A percentile compares a stretch with the other conserved stretches of the same genome.
These are phyloP conservation scores for Aphelinus atriplicis DNA, from an alignment of 1,140 invertebrate genomes.

Conservation along the genomic window DNA sequence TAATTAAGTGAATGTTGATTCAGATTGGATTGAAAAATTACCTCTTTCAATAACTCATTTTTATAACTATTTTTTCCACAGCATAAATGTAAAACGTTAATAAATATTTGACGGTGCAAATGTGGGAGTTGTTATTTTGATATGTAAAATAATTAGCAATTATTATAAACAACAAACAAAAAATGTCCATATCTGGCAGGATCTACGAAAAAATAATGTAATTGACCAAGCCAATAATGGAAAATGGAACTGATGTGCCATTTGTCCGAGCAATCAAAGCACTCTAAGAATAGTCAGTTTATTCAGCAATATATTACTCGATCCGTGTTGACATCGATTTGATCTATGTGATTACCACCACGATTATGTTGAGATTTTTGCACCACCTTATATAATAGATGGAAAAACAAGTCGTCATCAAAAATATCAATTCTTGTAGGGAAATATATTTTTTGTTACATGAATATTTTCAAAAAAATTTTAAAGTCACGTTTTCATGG, in stretches of 20 bases:
- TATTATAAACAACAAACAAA: not conserved
- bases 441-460: no score
- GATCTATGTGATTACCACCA: slow-evolving; percentile 1
- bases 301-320: slow-evolving; percentile 15
- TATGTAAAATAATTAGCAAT: no score
- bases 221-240: slow-evolving; percentile 2
- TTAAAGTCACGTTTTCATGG: no score
- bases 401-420: not conserved
- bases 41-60: no score
- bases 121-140: no score
- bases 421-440: no score
- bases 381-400: slow-evolving; percentile 29
- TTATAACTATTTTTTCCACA: no score
- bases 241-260: slow-evolving; percentile 27
- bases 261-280: slow-evolving; percentile 33
- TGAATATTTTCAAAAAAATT: no score
- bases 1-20: no score
- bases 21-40: no score
- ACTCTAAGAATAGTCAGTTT: slow-evolving; percentile 13
- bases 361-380: slow-evolving; percentile 46
- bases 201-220: not conserved
- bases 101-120: no score
- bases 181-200: not conserved
- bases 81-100: no score
- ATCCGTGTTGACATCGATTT: not conserved